Percentiles rank a stretch among this genome's conserved stretches.
phyloP scores from a whole-genome alignment of 2,113 vertebrate species.

The Desmodus rotundus region DNA sequence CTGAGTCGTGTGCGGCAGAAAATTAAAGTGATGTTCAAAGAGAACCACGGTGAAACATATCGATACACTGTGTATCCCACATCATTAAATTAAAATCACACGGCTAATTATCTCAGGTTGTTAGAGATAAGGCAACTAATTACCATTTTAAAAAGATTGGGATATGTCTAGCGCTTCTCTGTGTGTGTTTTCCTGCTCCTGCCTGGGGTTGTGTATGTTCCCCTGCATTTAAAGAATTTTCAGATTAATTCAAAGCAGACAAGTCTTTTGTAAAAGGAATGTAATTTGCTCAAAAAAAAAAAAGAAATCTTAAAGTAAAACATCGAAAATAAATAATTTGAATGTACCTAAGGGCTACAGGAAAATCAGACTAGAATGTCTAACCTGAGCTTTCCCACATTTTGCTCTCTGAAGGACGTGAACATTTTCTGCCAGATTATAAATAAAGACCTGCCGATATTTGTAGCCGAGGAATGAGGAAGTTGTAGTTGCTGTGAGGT shows the following conservation, averaged over 20 bases:
- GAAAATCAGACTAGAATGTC: neutral
- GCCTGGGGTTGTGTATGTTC: neutral
- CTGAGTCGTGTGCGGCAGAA: constrained; percentile 64
- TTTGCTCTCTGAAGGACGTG: neutral
- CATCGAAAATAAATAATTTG: neutral
- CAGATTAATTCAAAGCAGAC: neutral
- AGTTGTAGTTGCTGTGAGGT: neutral
- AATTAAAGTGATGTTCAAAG: constrained; percentile 79
- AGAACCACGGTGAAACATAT: constrained; percentile 57
- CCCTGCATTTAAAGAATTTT: neutral
- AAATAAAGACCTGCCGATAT: neutral
- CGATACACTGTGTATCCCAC: constrained; percentile 63
- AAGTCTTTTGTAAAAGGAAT: neutral
- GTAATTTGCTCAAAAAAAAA: neutral
- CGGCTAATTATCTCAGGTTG: constrained; percentile 70
- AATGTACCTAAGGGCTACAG: neutral
- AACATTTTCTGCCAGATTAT: neutral
- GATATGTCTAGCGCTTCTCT: constrained; percentile 62
- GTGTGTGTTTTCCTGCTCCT: constrained; percentile 27
- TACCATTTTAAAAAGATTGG: constrained; percentile 63
- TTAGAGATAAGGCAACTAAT: constrained; percentile 63
- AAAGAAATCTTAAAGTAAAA: neutral
- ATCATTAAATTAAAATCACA: constrained; percentile 75
- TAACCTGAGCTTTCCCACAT: neutral
- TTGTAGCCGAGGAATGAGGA: constrained; percentile 18